Conservation (phyloP, 2,888 invertebrate species). For the Miltochrista miniata region DNA sequence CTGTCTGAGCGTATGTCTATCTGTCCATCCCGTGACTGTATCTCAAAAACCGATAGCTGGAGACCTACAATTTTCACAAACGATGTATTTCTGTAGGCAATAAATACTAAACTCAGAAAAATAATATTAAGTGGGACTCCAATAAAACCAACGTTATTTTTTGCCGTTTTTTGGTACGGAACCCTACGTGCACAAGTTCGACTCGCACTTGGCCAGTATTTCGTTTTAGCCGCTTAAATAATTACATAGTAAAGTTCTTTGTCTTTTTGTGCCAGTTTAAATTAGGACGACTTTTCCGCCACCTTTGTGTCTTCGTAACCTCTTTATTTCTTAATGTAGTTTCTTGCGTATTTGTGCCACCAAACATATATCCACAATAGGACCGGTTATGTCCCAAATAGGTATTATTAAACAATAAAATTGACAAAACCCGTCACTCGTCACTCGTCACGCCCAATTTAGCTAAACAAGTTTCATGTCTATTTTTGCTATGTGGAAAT, state of each 20-base stretch:
- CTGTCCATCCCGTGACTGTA: too few relatives aligned
- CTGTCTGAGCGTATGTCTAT: too few relatives aligned
- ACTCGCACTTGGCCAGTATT: too few relatives aligned
- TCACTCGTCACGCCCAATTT: conserved; percentile 10
- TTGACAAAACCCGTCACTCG: conserved; percentile 6
- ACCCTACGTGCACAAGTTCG: too few relatives aligned
- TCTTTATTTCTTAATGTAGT: conserved; percentile 2
- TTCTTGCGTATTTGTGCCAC: background rate
- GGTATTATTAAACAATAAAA: conserved; percentile 2
- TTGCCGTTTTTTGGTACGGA: too few relatives aligned
- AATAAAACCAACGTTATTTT: too few relatives aligned
- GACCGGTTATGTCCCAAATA: conserved; percentile 1
- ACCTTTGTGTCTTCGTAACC: conserved; percentile 1
- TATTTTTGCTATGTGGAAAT: conserved; percentile 41
- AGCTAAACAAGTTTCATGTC: conserved; percentile 3
- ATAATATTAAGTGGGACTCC: too few relatives aligned
- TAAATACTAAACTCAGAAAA: too few relatives aligned
- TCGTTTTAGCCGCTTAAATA: background rate
- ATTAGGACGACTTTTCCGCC: conserved; percentile 5
- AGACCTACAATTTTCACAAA: too few relatives aligned
- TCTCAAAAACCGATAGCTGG: too few relatives aligned
- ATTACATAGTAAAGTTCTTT: conserved; percentile 6
- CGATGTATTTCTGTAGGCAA: too few relatives aligned
- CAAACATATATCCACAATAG: background rate
- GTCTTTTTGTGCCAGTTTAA: conserved; percentile 1